Evolutionary conservation across 2,888 invertebrate species (phyloP), one percentile per base, ranked within the genome.

Genomic region (Melipona bicolor): DNA sequence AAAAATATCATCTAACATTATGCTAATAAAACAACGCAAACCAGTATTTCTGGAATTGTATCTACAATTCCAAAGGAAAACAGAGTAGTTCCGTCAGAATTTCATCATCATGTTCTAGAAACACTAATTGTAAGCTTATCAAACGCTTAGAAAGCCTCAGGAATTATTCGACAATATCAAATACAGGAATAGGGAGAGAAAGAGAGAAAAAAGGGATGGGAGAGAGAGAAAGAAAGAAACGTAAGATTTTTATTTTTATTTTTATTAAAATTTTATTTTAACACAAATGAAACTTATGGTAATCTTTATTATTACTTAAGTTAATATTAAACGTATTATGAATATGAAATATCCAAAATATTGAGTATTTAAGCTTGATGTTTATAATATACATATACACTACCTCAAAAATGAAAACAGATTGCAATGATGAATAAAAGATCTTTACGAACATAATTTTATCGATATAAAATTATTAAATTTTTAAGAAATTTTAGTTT

Each of bases 81-180:
- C 19, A n/a, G 17, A n/a, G 32, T 24, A 24, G 6, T 52, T 65
- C 32, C n/a, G 13, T 13, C 17, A 15, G 70, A 61, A 70, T 77
- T 11, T 77, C 24, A 43, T 9, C 52, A 32, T 54, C 70, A 70
- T 27, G 61, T 61, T 62, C 24, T 17, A 70, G 24, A 50, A 32
- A 6, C 61, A 15, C 32, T 62, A 43, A 43, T 43, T 43, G 43
- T 43, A 70, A 77, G 61, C 70, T 49, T 70, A 61, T 70, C 77
- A 62, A 77, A 36, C 19, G 77, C 59, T 70, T 70, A 62, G 70
- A 49, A 69, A 69, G 56, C 50, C 32, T 32, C 13, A 15, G 50
- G 69, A 76, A 76, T 76, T 69, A 69, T 69, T 59, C 32, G 43
- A n/a, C 70, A 59, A 49, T 69, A 19, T 49, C 50, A 49, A 21